Evolutionary conservation across 2,113 vertebrate species (phyloP), one percentile per base, ranked within the genome.

Genomic region (Anoplopoma fimbria): DNA sequence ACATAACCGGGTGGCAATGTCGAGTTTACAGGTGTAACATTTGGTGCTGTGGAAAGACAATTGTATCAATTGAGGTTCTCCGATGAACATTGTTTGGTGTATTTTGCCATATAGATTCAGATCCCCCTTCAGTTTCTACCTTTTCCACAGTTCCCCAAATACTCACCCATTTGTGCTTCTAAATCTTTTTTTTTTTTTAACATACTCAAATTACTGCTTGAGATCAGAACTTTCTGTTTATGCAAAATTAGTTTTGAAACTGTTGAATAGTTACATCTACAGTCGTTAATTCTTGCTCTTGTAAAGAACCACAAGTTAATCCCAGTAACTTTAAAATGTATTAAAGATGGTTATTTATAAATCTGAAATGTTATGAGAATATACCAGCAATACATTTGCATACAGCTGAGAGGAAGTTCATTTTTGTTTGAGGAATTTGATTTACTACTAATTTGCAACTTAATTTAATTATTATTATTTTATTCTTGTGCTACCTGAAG

Each of bases 1-100:
- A 93, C 89, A 91, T 93, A 86, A 88, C 87, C 74, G 58, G 88
- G 88, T 89, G 89, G 83, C 79, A 81, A 87, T 84, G 88, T 90
- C 42, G 82, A 85, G 82, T 91, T 90, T 82, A 88, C 80, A 42
- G 61, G 71, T 53, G 58, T 38, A 42, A 58, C 77, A 29, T 87
- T 84, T 90, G 92, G 78, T 92, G 92, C 88, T 90, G 92, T 93
- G 91, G 83, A 87, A 88, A 74, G n/a, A 79, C 1, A 25, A 79
- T 13, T 47, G 34, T 60, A 77, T 77, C 42, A 47, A n/a, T 61
- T 76, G 49, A 79, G 33, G 58, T 34, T 81, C 67, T 79, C 34
- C n/a, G 65, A 25, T 53, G 33, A 34, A 79, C 51, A 34, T 55
- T 38, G 33, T 68, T 47, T 69, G n/a, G 21, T 63, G 10, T 19